Base-by-base conservation (phyloP, 53 echinoderm and acorn worm genomes). In the Holothuria scabra region DNA sequence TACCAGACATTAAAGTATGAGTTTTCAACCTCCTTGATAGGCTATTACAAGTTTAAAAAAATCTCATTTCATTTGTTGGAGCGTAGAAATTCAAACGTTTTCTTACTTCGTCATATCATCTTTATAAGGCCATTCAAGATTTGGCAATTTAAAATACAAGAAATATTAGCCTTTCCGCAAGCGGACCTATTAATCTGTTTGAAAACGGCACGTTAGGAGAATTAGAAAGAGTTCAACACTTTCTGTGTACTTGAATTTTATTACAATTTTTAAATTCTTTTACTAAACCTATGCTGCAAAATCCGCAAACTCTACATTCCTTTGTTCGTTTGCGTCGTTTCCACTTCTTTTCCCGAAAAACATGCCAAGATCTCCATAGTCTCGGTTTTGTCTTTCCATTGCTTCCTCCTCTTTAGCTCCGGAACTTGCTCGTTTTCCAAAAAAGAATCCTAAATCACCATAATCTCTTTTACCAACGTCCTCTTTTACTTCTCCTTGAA, bases 401-500 rank as follows among this genome's bases (percentile, higher is more conserved):
- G 62, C 44, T 8, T 81, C 65, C 21, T 63, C 82, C 28, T 64
- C 65, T 29, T 29, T 29, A 1, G 31, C 65, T 64, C 31, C 65
- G 11, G 59, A 8, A 58, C 19, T 78, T 55, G 37, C 64, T 10
- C 82, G 62, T 44, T 81, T 81, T 24, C 82, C 82, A 63, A 81
- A 81, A 44, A 81, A 81, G 65, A 81, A 81, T 81, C 82, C 82
- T 63, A 81, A 64, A 63, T 81, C 82, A 38, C 64, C 64, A 46
- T 81, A 81, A 44, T 81, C 82, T 18, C 82, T 59, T 28, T 81
- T 81, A 29, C 82, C 82, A 60, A 81, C 46, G 35, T 81, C 82
- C n/a, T 81, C 64, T 35, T n/a, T 56, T 16, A 26, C 78, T 21
- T 28, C 58, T 52, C 52, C 52, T 12, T 72, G 46, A 23, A 72